phyloP scores from a whole-genome alignment of 2,888 invertebrate genomes.

The Pyrocoelia pectoralis region DNA sequence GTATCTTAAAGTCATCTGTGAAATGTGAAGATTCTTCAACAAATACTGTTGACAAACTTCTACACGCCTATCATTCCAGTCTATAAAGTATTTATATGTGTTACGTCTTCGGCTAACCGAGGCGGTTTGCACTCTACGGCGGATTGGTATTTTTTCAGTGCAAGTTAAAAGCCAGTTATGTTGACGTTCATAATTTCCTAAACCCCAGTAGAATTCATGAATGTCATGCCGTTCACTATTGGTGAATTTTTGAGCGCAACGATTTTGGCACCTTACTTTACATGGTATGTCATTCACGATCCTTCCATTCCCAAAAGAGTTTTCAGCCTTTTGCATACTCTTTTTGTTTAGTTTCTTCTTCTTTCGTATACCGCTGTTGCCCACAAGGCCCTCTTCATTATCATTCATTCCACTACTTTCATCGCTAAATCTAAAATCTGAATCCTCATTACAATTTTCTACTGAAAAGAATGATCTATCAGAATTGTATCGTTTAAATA shows the following conservation, averaged over 20 bases:
- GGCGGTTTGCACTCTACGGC: constrained; percentile 15
- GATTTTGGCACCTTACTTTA: constrained; percentile 2
- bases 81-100: constrained; percentile 1
- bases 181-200: constrained; percentile 9
- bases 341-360: background rate
- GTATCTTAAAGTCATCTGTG: constrained; percentile 20
- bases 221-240: constrained; percentile 3
- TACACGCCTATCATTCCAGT: constrained; percentile 1
- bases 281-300: background rate
- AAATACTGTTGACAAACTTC: background rate
- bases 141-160: constrained; percentile 7
- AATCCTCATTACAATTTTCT: background rate
- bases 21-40: constrained; percentile 19
- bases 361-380: no score
- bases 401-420: background rate
- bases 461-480: background rate
- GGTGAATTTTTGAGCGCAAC: constrained; percentile 9
- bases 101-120: constrained; percentile 3
- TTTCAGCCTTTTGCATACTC: background rate
- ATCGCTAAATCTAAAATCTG: constrained; percentile 4
- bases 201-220: constrained; percentile 14
- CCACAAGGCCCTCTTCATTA: background rate
- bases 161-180: constrained; percentile 6
- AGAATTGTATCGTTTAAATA: constrained; percentile 4
- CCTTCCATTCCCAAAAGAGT: constrained; percentile 3